These are phyloP conservation scores for Stegodyphus dumicola DNA, from an alignment of 1,140 invertebrate genomes.

Conservation along the genomic window DNA sequence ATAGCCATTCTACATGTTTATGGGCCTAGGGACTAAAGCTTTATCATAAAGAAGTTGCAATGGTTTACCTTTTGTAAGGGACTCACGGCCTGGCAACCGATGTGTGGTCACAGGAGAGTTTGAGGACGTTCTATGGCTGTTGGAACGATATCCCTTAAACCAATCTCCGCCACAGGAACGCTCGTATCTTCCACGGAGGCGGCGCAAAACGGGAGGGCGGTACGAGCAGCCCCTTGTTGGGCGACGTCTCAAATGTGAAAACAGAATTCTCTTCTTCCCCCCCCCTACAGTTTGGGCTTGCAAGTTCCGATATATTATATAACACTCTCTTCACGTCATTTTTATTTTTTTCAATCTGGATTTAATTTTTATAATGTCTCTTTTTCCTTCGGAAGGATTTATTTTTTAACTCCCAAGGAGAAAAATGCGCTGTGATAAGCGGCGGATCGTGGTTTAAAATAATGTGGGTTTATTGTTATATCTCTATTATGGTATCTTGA, in stretches of 20 bases:
- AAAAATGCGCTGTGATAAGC: not conserved
- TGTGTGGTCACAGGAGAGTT: slow-evolving; percentile 58
- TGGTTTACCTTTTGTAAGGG: slow-evolving; percentile 58
- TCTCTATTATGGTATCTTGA: not conserved
- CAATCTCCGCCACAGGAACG: slow-evolving; percentile 51
- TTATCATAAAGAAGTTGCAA: slow-evolving; percentile 59
- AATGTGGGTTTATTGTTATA: not conserved
- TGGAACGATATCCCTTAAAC: slow-evolving; percentile 60
- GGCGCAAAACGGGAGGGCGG: slow-evolving; percentile 51
- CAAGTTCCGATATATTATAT: slow-evolving; percentile 1
- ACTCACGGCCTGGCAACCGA: slow-evolving; percentile 31
- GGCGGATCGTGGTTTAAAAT: not conserved
- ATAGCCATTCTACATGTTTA: slow-evolving; percentile 57
- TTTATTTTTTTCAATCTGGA: not conserved
- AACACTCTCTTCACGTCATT: slow-evolving; percentile 5
- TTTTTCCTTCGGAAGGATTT: not conserved
- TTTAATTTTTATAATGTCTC: slow-evolving; percentile 49
- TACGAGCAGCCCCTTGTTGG: slow-evolving; percentile 46
- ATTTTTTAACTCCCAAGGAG: not conserved
- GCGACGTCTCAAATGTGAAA: slow-evolving; percentile 32
- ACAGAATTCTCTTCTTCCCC: slow-evolving; percentile 12
- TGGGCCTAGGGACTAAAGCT: slow-evolving; percentile 44
- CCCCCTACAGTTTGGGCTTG: slow-evolving; percentile 1
- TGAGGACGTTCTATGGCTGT: slow-evolving; percentile 60
- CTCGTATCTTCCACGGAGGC: slow-evolving; percentile 55